A percentile compares a stretch with the other conserved stretches of the same genome.
These are phyloP conservation scores for Lochmaea crataegi DNA, from an alignment of 2,888 invertebrate species.

Conservation along the genomic window DNA sequence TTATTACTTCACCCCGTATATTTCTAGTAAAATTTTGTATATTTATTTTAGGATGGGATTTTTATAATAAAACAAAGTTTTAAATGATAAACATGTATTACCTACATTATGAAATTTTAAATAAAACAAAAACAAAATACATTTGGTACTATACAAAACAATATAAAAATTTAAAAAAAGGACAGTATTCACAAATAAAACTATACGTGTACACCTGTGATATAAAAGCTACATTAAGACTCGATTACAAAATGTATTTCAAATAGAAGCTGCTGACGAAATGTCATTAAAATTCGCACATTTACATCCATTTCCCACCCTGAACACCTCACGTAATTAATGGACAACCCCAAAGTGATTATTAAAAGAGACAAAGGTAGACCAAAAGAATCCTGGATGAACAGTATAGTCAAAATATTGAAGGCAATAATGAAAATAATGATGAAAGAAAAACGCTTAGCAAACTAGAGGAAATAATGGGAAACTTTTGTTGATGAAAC, in stretches of 20 bases:
- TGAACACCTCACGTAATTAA: no score
- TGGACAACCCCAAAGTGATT: no score
- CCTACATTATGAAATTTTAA: neutral
- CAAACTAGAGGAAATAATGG: no score
- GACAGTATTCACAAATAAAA: neutral
- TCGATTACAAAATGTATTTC: neutral
- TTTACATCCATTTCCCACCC: no score
- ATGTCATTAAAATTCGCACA: neutral
- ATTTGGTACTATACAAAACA: neutral
- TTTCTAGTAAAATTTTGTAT: neutral
- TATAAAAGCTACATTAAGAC: neutral
- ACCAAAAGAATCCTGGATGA: no score
- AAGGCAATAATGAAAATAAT: no score
- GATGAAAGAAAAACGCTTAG: no score
- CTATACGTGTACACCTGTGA: neutral
- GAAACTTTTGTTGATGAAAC: no score
- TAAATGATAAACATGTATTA: neutral
- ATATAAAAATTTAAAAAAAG: neutral
- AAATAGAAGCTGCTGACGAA: neutral
- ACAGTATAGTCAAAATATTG: no score
- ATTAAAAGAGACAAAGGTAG: no score
- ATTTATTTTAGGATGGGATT: neutral
- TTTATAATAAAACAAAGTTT: neutral
- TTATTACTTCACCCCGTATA: neutral
- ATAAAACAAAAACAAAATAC: neutral